Evolutionary conservation across 2,797 vertebrate species (phyloP).

Genomic region (Smutsia temminckii): DNA sequence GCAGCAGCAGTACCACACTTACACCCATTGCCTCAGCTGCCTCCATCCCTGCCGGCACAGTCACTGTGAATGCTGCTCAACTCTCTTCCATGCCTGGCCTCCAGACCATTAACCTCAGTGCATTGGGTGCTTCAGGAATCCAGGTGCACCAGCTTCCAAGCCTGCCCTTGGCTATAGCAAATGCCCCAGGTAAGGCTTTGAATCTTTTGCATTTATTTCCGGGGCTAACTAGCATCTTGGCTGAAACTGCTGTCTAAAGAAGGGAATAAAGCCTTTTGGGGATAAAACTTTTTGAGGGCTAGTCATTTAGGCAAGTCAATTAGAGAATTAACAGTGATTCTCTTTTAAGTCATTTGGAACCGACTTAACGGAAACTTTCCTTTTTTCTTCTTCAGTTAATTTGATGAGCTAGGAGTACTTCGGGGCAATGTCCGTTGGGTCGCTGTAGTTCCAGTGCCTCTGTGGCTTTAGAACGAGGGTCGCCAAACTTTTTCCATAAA

Average conservation of each 20-base stretch:
- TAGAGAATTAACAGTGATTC: constrained; percentile 18
- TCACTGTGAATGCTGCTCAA: constrained; percentile 93
- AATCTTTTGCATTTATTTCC: constrained; percentile 10
- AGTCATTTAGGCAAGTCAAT: neutral
- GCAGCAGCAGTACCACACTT: constrained; percentile 86
- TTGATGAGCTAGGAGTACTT: constrained; percentile 17
- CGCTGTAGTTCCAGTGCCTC: neutral
- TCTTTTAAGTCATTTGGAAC: constrained; percentile 34
- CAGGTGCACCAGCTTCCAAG: constrained; percentile 97
- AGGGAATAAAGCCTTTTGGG: neutral
- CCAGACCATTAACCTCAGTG: constrained; percentile 98
- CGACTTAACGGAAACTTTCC: constrained; percentile 1
- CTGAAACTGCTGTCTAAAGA: neutral
- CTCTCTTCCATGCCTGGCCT: constrained; percentile 92
- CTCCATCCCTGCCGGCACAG: constrained; percentile 88
- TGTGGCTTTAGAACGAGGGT: neutral
- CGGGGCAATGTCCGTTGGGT: neutral
- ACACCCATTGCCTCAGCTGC: constrained; percentile 85
- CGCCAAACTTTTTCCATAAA: neutral
- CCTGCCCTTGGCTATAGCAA: constrained; percentile 92
- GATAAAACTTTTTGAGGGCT: neutral
- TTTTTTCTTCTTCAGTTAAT: neutral
- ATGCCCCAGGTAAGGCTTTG: constrained; percentile 88
- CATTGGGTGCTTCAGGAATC: constrained; percentile 91
- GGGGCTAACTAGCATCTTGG: neutral